phyloP scores from a whole-genome alignment of 1,140 invertebrate genomes.

The Leptinotarsa lineolata region DNA sequence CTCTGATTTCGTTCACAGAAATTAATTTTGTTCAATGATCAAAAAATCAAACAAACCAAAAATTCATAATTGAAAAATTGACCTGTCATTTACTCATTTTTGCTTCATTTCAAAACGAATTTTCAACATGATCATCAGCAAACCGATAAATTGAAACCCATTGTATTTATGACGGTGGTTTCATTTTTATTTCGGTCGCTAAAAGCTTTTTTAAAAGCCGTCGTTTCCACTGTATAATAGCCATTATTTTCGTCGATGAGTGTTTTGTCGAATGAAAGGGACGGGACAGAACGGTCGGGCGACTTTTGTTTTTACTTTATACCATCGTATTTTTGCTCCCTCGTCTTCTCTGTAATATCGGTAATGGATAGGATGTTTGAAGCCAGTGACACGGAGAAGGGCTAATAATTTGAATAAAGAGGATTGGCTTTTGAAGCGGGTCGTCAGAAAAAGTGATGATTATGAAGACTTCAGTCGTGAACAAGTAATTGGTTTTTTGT shows the following conservation, averaged over 20 bases:
- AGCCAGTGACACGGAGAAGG: neutral
- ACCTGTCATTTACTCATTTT: neutral
- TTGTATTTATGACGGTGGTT: slow-evolving; percentile 3
- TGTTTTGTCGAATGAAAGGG: slow-evolving; percentile 6
- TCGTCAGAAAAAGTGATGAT: neutral
- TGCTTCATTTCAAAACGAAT: neutral
- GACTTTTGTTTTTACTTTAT: slow-evolving; percentile 6
- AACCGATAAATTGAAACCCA: slow-evolving; percentile 1
- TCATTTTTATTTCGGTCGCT: slow-evolving; percentile 3
- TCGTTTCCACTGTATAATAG: slow-evolving; percentile 2
- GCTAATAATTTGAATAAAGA: neutral
- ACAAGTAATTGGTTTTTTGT: no score
- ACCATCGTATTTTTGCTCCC: neutral
- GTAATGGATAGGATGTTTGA: slow-evolving; percentile 1
- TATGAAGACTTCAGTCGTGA: no score
- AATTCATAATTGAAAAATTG: no score
- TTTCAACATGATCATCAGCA: neutral
- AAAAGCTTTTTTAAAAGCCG: neutral
- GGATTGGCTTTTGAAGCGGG: neutral
- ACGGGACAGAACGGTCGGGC: neutral
- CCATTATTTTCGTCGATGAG: neutral
- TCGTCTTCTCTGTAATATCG: slow-evolving; percentile 2
- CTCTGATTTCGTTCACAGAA: no score
- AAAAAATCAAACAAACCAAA: no score
- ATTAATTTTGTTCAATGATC: no score